Conservation (phyloP, 2,113 vertebrate species). For the Engystomops pustulosus region DNA sequence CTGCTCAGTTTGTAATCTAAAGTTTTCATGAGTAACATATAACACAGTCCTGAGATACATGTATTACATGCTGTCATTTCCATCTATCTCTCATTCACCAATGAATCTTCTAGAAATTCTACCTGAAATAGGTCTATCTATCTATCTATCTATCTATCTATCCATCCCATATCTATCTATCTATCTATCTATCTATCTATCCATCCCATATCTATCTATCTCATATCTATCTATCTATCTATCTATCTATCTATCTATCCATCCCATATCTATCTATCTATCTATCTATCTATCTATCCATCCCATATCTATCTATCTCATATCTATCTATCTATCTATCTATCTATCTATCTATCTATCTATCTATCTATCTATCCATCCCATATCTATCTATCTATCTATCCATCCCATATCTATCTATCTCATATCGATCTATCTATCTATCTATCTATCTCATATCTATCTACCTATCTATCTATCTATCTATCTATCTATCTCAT, state of each 20-base stretch:
- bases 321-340: too few relatives aligned
- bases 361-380: too few relatives aligned
- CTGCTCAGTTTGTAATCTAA: not conserved
- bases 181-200: not conserved
- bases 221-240: not conserved
- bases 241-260: not conserved
- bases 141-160: not conserved
- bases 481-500: too few relatives aligned
- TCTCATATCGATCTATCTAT: too few relatives aligned
- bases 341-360: too few relatives aligned
- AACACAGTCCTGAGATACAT: not conserved
- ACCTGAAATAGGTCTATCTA: conserved; percentile 5
- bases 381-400: too few relatives aligned
- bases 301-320: too few relatives aligned
- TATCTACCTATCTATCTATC: too few relatives aligned
- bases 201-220: not conserved
- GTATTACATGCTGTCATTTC: not conserved
- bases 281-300: not conserved
- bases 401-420: too few relatives aligned
- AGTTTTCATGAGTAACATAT: not conserved
- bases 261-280: not conserved
- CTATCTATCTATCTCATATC: too few relatives aligned
- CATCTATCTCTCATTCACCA: not conserved
- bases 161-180: too few relatives aligned
- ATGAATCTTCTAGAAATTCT: not conserved